phyloP scores from a whole-genome alignment of 2,797 vertebrate genomes.

The Lepilemur septentrionalis region DNA sequence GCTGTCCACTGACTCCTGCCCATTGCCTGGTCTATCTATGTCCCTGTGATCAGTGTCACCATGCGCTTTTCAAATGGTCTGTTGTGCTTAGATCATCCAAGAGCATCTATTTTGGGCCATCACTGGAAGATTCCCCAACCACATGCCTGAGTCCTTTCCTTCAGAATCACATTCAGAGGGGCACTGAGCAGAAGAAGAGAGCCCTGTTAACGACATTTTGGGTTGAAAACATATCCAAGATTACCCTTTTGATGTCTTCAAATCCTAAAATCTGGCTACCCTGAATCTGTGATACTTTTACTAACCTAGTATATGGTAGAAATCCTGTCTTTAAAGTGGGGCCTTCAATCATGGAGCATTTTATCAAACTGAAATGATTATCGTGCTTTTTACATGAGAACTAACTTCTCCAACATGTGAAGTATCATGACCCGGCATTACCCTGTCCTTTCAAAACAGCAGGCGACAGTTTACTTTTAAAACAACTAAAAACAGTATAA shows the following conservation, averaged over 20 bases:
- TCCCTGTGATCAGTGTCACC: neutral
- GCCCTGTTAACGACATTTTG: neutral
- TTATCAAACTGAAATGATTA: neutral
- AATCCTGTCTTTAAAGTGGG: neutral
- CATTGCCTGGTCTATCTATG: neutral
- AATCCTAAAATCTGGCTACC: neutral
- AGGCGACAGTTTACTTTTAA: neutral
- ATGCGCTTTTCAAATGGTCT: neutral
- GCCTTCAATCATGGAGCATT: neutral
- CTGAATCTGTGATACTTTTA: neutral
- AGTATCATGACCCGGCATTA: neutral
- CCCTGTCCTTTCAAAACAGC: neutral
- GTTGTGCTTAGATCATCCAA: neutral
- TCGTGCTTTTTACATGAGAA: neutral
- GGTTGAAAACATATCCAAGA: neutral
- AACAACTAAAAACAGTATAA: neutral
- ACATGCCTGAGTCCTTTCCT: neutral
- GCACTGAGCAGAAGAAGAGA: neutral
- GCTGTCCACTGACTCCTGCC: rapidly evolving
- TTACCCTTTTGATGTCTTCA: neutral
- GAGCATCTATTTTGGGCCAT: neutral
- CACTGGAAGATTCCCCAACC: neutral
- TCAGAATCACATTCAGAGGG: neutral
- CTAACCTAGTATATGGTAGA: neutral
- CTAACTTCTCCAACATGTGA: neutral